Conservation (phyloP, 2,888 invertebrate genomes). For the Lasioglossum marginatum region DNA sequence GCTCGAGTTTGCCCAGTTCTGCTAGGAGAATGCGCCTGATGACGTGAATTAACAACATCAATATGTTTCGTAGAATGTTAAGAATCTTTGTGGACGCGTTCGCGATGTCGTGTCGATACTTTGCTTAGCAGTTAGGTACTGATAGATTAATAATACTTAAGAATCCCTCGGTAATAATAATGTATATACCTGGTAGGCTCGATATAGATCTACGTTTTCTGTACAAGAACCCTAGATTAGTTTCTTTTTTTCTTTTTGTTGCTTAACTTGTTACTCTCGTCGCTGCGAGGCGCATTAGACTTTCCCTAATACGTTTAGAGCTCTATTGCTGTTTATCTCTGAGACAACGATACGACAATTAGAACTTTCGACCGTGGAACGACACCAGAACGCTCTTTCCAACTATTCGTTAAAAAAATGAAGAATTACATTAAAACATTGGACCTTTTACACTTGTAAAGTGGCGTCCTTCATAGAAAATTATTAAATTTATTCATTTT, state of each 20-base stretch:
- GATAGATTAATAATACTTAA: conserved; percentile 11
- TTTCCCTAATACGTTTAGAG: conserved; percentile 48
- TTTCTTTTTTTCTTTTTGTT: neutral
- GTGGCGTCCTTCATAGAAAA: neutral
- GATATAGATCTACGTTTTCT: conserved; percentile 2
- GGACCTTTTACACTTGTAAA: too few relatives aligned
- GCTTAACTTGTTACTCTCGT: neutral
- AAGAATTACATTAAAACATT: too few relatives aligned
- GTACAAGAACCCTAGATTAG: neutral
- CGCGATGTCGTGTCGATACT: conserved; percentile 4
- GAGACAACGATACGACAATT: conserved; percentile 4
- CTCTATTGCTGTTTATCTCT: conserved; percentile 21
- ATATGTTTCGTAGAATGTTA: neutral
- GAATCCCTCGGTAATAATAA: neutral
- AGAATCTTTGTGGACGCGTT: neutral
- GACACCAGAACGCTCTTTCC: neutral
- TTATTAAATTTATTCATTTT: neutral
- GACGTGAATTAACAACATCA: neutral
- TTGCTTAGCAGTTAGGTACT: neutral
- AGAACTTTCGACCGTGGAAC: neutral
- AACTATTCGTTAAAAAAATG: neutral
- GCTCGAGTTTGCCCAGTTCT: neutral
- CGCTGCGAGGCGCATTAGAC: conserved; percentile 18
- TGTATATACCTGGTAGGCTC: neutral
- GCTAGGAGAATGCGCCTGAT: neutral